phyloP scores from a whole-genome alignment of 2,797 vertebrate species.

The Megalops cyprinoides region DNA sequence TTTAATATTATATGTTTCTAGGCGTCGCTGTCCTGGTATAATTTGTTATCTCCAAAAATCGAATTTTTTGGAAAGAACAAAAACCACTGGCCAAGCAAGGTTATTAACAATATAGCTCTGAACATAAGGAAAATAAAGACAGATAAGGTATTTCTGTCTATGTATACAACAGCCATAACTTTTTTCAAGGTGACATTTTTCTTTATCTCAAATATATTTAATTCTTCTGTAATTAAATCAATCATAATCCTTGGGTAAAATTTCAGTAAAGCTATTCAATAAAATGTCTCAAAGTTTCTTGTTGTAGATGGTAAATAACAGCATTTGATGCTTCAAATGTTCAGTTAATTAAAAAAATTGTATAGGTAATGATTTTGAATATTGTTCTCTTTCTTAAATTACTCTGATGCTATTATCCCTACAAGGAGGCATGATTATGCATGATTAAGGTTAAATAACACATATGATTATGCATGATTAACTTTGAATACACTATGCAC shows the following conservation, averaged over 20 bases:
- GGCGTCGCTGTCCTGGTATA: background rate
- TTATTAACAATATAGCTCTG: no score
- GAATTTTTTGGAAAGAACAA: background rate
- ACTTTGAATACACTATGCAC: no score
- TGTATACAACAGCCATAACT: no score
- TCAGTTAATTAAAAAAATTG: background rate
- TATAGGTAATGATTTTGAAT: background rate
- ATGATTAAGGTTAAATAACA: no score
- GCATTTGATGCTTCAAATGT: background rate
- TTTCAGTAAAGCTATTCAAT: no score
- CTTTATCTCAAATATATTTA: no score
- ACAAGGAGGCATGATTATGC: background rate
- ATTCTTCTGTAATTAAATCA: background rate
- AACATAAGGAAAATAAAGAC: no score
- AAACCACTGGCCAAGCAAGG: no score
- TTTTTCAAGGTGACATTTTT: background rate
- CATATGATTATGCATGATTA: no score
- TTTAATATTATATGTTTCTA: no score
- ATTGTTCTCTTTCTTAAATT: background rate
- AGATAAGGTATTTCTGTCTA: no score
- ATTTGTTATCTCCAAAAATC: background rate
- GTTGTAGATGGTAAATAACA: background rate
- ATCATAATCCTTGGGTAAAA: background rate
- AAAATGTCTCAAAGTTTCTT: no score
- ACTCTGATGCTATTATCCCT: background rate